These are phyloP conservation scores for Orycteropus afer DNA, from an alignment of 2,113 vertebrate species.

Conservation along the genomic window DNA sequence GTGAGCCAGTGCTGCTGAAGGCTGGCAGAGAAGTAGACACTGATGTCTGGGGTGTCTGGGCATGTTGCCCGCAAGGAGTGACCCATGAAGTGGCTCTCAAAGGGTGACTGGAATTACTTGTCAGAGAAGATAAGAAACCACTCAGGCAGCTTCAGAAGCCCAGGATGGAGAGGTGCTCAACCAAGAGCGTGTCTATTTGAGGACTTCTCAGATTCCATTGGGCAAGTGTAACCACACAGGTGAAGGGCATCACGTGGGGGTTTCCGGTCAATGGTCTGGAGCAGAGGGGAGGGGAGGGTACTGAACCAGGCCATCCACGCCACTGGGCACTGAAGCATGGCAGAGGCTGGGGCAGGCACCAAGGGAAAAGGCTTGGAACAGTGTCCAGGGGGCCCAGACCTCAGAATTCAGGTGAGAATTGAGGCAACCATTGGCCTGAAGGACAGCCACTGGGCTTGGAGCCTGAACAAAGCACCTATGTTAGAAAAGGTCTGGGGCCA, in stretches of 20 bases:
- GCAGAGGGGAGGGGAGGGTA: neutral
- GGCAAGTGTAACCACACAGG: neutral
- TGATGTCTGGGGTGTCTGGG: no score
- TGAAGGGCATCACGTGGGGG: no score
- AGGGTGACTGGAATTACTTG: neutral
- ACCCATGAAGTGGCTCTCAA: neutral
- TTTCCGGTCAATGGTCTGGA: no score
- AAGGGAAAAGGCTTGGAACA: neutral
- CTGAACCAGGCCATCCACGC: neutral
- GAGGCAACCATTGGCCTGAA: neutral
- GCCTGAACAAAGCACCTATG: neutral
- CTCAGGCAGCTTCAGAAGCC: no score
- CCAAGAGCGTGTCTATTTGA: neutral
- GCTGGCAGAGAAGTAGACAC: neutral
- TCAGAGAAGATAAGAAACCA: neutral
- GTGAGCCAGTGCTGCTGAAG: neutral
- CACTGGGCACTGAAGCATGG: neutral
- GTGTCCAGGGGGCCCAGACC: neutral
- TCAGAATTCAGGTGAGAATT: neutral
- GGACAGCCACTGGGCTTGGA: neutral
- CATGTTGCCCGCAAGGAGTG: neutral
- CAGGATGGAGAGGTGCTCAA: neutral
- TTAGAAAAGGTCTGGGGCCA: neutral
- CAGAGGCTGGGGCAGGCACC: neutral
- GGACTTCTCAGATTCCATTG: no score